These are phyloP conservation scores for Xenopus petersii DNA, from an alignment of 2,797 vertebrate genomes.

Conservation along the genomic window DNA sequence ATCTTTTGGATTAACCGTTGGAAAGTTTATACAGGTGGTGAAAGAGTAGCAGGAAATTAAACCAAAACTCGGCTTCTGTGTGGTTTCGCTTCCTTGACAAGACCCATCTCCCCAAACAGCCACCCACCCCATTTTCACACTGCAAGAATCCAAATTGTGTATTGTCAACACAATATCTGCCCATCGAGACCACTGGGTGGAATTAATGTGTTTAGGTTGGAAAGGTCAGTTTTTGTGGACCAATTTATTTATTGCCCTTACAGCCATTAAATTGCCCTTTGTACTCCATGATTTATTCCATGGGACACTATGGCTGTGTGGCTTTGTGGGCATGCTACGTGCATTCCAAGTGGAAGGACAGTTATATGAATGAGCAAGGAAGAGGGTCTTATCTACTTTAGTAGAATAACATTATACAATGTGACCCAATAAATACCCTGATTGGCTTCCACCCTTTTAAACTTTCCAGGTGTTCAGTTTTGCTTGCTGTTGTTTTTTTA, in stretches of 20 bases:
- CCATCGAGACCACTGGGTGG: slow-evolving; percentile 36
- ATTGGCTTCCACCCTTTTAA: not conserved
- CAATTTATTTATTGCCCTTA: slow-evolving; percentile 44
- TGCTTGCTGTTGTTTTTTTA: no score
- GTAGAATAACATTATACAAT: not conserved
- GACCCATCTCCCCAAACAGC: slow-evolving; percentile 14
- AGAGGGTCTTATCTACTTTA: not conserved
- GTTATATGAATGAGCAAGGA: slow-evolving; percentile 9
- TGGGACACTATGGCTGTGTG: slow-evolving; percentile 12
- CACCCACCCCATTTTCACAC: slow-evolving; percentile 18
- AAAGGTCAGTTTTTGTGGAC: slow-evolving; percentile 46
- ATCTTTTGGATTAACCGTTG: slow-evolving; percentile 45
- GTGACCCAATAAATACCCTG: not conserved
- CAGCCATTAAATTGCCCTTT: slow-evolving; percentile 45
- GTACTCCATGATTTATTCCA: slow-evolving; percentile 39
- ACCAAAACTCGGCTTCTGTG: slow-evolving; percentile 45
- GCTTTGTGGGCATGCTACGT: slow-evolving; percentile 31
- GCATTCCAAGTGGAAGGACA: slow-evolving; percentile 35
- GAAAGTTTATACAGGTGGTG: slow-evolving; percentile 47
- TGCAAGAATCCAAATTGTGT: slow-evolving; percentile 31
- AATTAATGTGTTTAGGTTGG: slow-evolving; percentile 46
- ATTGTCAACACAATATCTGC: slow-evolving; percentile 44
- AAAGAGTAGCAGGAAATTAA: slow-evolving; percentile 46
- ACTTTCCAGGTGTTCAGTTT: not conserved
- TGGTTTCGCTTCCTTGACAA: slow-evolving; percentile 32